Evolutionary conservation across 2,113 vertebrate genomes (phyloP).

Genomic region (Mola mola): DNA sequence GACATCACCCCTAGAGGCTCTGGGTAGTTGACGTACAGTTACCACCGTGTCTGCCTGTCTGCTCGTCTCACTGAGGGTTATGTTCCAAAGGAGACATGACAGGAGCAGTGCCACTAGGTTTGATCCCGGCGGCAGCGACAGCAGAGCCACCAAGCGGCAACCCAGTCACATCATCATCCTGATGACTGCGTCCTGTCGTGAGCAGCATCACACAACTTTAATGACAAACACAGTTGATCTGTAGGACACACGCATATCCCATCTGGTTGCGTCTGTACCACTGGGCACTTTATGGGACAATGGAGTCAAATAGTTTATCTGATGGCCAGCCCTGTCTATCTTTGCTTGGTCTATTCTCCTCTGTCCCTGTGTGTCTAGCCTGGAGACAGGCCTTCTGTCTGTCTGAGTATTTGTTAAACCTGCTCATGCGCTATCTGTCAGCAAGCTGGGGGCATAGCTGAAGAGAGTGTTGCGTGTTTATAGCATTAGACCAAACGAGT

Average conservation of each 20-base stretch:
- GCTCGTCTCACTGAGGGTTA: constrained; percentile 63
- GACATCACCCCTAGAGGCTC: constrained; percentile 58
- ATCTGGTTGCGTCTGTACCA: constrained; percentile 46
- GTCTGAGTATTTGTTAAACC: constrained; percentile 70
- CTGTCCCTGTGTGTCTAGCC: constrained; percentile 46
- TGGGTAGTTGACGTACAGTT: constrained; percentile 67
- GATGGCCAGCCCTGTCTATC: constrained; percentile 33
- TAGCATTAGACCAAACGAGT: constrained; percentile 67
- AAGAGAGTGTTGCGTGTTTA: constrained; percentile 59
- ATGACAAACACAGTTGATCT: constrained; percentile 41
- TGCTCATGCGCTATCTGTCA: constrained; percentile 68
- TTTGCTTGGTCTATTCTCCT: constrained; percentile 34
- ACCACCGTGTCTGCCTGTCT: constrained; percentile 61
- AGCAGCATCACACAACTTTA: constrained; percentile 36
- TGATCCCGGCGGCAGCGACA: constrained; percentile 50
- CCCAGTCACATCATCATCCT: constrained; percentile 50
- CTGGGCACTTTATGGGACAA: constrained; percentile 42
- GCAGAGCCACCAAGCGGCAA: constrained; percentile 47
- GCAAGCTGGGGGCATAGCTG: constrained; percentile 61
- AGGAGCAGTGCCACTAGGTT: constrained; percentile 61
- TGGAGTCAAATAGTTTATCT: constrained; percentile 39
- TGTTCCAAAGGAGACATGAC: constrained; percentile 66
- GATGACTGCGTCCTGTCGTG: constrained; percentile 59
- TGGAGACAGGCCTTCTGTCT: constrained; percentile 69
- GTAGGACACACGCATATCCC: constrained; percentile 21